Evolutionary conservation across 2,888 invertebrate genomes (phyloP).

Genomic region (Protophormia terraenovae): DNA sequence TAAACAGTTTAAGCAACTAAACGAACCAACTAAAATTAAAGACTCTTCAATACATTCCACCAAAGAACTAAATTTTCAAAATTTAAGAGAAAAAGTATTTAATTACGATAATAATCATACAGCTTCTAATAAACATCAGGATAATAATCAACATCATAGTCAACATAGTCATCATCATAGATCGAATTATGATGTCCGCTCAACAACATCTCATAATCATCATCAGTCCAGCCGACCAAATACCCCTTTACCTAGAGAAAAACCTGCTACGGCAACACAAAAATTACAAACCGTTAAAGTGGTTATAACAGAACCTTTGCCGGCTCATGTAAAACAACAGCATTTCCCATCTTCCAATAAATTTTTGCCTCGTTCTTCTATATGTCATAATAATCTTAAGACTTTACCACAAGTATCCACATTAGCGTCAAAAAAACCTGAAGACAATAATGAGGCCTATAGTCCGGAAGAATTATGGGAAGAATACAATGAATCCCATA

Average conservation of each 20-base stretch:
- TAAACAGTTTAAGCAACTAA: not conserved
- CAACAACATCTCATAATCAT: not conserved
- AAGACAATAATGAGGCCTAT: conserved; percentile 53
- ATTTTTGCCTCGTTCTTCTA: not conserved
- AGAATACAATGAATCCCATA: conserved; percentile 33
- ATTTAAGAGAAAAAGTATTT: conserved; percentile 34
- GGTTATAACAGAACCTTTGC: conserved; percentile 58
- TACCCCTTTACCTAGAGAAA: not conserved
- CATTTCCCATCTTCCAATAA: conserved; percentile 27
- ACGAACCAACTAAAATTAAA: not conserved
- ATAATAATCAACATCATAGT: not conserved
- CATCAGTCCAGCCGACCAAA: not conserved
- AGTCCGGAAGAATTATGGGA: conserved; percentile 67
- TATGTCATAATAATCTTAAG: conserved; percentile 47
- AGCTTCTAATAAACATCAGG: not conserved
- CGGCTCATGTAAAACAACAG: conserved; percentile 20
- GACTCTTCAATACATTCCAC: conserved; percentile 7
- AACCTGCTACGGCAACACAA: not conserved
- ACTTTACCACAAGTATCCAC: conserved; percentile 21
- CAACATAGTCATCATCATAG: not conserved
- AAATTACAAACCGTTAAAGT: conserved; percentile 59
- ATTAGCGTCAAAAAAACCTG: not conserved
- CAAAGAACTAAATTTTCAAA: conserved; percentile 10
- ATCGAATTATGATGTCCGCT: not conserved
- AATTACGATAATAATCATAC: not conserved